Conservation (phyloP, 2,113 vertebrate species). For the Polypterus bichir region DNA sequence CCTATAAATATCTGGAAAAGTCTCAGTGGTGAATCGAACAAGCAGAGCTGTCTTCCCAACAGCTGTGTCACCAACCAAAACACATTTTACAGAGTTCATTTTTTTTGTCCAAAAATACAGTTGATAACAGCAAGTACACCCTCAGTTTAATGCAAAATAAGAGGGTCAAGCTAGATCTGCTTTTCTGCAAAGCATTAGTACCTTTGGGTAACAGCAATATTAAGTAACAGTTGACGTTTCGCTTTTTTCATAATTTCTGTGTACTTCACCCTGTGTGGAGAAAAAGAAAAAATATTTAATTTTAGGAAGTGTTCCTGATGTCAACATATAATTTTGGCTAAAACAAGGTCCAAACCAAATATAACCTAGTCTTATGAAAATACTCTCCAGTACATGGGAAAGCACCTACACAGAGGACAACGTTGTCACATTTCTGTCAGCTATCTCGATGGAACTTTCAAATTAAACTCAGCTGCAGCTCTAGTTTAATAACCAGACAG, state of each 20-base stretch:
- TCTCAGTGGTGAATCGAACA: conserved; percentile 89
- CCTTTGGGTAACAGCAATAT: neutral
- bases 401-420: no score
- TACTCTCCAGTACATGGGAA: no score
- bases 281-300: neutral
- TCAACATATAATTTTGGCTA: no score
- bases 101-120: neutral
- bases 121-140: neutral
- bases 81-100: conserved; percentile 78
- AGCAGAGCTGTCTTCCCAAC: conserved; percentile 88
- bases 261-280: neutral
- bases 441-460: no score
- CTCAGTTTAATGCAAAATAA: neutral
- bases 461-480: no score
- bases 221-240: neutral
- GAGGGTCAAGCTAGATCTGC: neutral
- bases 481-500: no score
- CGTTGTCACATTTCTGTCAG: no score
- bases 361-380: no score
- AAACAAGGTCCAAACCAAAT: no score
- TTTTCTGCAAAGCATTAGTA: neutral
- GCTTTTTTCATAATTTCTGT: no score
- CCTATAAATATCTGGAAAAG: conserved; percentile 80
- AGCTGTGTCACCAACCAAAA: conserved; percentile 80
- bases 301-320: no score